Conservation (phyloP, 2,113 vertebrate species). For the Euleptes europaea region DNA sequence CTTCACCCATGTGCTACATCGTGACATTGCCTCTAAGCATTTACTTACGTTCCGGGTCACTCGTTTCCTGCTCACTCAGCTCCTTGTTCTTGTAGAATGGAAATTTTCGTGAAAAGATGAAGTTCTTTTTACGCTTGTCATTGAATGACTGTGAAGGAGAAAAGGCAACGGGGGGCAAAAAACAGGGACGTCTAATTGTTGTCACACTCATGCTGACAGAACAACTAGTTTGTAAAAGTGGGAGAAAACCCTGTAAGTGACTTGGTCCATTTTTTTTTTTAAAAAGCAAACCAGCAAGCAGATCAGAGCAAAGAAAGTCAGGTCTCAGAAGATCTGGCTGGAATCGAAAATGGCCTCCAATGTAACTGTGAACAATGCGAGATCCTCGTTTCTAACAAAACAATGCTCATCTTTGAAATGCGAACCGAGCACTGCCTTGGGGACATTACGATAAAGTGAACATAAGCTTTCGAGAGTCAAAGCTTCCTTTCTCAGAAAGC, state of each 20-base stretch:
- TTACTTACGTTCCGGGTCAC: conserved; percentile 98
- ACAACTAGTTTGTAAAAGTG: conserved; percentile 84
- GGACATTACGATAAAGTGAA: too few relatives aligned
- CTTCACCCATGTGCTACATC: conserved; percentile 76
- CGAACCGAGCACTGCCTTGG: too few relatives aligned
- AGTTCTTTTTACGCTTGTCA: conserved; percentile 99
- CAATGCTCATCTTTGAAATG: neutral
- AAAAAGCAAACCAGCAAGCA: neutral
- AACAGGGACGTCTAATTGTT: conserved; percentile 91
- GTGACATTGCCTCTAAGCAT: conserved; percentile 76
- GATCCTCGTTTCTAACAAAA: neutral
- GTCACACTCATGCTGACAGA: conserved; percentile 97
- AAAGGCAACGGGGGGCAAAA: conserved; percentile 91
- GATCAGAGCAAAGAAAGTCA: neutral
- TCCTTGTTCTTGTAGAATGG: conserved; percentile 99
- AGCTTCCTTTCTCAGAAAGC: too few relatives aligned
- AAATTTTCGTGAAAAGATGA: conserved; percentile 99
- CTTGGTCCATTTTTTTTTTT: conserved; percentile 48
- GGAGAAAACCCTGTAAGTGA: conserved; percentile 80
- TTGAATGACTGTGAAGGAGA: conserved; percentile 99
- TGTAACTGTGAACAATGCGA: neutral
- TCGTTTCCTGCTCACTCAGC: conserved; percentile 94
- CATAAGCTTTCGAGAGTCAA: too few relatives aligned
- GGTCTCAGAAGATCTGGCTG: neutral
- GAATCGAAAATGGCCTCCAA: too few relatives aligned